phyloP scores from a whole-genome alignment of 2,888 invertebrate species.

The Orthosia gracilis region DNA sequence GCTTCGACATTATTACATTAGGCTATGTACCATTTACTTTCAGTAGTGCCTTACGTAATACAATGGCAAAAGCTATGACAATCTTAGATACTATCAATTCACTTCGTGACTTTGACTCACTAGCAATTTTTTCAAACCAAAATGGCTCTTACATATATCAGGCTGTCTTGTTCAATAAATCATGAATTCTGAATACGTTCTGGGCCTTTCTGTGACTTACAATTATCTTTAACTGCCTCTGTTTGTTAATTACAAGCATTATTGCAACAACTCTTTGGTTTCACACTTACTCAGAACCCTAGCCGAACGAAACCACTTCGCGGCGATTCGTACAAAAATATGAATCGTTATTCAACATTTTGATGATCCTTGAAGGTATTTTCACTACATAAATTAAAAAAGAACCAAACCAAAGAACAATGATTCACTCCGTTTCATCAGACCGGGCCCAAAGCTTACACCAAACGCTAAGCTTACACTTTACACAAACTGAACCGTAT shows the following conservation, averaged over 20 bases:
- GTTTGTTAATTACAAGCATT: constrained; percentile 70
- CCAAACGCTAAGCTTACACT: constrained; percentile 80
- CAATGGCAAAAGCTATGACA: constrained; percentile 57
- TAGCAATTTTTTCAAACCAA: constrained; percentile 20
- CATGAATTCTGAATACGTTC: constrained; percentile 26
- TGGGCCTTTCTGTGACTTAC: constrained; percentile 51
- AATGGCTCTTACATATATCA: constrained; percentile 6
- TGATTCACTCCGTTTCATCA: constrained; percentile 35
- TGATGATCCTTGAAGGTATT: not conserved
- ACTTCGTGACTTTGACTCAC: constrained; percentile 46
- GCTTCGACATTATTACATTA: constrained; percentile 3
- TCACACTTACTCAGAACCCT: constrained; percentile 74
- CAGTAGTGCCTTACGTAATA: constrained; percentile 31
- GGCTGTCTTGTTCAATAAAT: constrained; percentile 4
- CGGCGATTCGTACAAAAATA: constrained; percentile 25
- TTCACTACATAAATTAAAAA: not conserved
- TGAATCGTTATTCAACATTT: constrained; percentile 8
- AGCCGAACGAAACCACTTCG: constrained; percentile 33
- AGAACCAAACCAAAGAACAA: not conserved
- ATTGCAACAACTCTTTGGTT: constrained; percentile 86
- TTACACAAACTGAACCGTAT: constrained; percentile 78
- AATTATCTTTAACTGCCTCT: constrained; percentile 60
- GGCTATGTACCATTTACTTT: constrained; percentile 19
- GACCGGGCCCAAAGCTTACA: constrained; percentile 69
- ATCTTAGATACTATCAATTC: constrained; percentile 47